Percentiles rank a stretch among this genome's conserved stretches.
Evolutionary conservation across 2,113 vertebrate genomes (phyloP).

Genomic region (Guaruba guarouba): DNA sequence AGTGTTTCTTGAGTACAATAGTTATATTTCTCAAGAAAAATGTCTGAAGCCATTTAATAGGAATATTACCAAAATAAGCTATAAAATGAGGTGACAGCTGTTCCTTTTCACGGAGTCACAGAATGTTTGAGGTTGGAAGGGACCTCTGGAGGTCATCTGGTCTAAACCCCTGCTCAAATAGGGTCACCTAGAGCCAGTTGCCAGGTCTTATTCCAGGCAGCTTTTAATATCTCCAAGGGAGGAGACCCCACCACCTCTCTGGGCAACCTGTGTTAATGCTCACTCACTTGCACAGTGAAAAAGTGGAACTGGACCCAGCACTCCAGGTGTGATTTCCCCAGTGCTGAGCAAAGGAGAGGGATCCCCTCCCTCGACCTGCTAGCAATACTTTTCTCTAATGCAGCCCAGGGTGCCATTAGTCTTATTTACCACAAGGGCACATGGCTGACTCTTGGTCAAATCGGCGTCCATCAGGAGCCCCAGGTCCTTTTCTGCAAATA

Average conservation of each 20-base stretch:
- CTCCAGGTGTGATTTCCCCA: not conserved
- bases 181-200: not conserved
- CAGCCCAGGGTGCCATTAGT: not conserved
- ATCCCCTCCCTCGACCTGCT: fast-evolving
- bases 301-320: not conserved
- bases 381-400: not conserved
- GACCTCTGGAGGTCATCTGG: not conserved
- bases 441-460: not conserved
- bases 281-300: not conserved
- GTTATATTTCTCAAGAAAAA: not conserved
- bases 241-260: not conserved
- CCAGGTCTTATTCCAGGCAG: not conserved
- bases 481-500: not conserved
- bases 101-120: not conserved
- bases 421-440: not conserved
- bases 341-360: not conserved
- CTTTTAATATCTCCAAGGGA: not conserved
- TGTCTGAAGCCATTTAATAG: not conserved
- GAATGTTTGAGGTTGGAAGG: not conserved
- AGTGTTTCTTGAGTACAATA: not conserved
- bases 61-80: not conserved
- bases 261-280: not conserved
- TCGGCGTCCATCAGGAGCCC: not conserved
- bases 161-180: not conserved
- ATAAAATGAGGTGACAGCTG: not conserved